Base-by-base conservation (phyloP, 1,140 invertebrate genomes). In the Drosophila serrata region DNA sequence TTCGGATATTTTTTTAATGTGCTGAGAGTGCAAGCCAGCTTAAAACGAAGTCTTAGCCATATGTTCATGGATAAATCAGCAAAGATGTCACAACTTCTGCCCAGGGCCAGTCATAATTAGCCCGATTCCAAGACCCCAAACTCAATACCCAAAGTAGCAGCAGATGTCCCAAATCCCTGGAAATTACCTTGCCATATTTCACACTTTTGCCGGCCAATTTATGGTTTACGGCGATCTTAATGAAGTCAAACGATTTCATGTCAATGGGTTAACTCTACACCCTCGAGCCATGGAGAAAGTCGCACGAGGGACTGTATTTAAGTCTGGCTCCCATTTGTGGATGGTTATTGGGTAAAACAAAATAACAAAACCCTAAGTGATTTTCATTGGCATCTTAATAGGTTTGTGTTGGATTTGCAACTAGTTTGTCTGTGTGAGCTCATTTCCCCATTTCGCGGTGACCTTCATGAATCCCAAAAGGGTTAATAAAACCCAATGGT, bases 271-370 rank as follows among this genome's bases (percentile, higher is more conserved):
- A 85, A 55, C 70, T 75, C 79, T 72, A 55, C 80, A 88, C 85
- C 84, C 85, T 53, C 68, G 43, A 70, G 84, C 75, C 51, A 79
- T 79, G 74, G 80, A 87, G 84, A 87, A 87, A 87, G 84, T 87
- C 65, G 7, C 33, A 19, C 35, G 17, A 35, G 27, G 63, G 17
- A 33, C 24, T 61, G 62, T 53, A 55, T 67, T 69, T 65, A 33
- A 37, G 27, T 22, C 45, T 4, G 39, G 24, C n/a, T 49, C 17
- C 35, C 65, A 24, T 70, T 73, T 61, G n/a, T 39, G 43, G 45
- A 5, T 27, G 11, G 42, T 13, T 63, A 73, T 87, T 82, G 79
- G 60, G 82, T 61, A 79, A 82, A 53, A n/a, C n/a, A n/a, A 33
- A 31, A 69, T 6, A 15, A 9, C 7, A 46, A 58, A 80, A 29